Base-by-base conservation (phyloP, 2,888 invertebrate species). In the Drosophila nr. perissopoda region DNA sequence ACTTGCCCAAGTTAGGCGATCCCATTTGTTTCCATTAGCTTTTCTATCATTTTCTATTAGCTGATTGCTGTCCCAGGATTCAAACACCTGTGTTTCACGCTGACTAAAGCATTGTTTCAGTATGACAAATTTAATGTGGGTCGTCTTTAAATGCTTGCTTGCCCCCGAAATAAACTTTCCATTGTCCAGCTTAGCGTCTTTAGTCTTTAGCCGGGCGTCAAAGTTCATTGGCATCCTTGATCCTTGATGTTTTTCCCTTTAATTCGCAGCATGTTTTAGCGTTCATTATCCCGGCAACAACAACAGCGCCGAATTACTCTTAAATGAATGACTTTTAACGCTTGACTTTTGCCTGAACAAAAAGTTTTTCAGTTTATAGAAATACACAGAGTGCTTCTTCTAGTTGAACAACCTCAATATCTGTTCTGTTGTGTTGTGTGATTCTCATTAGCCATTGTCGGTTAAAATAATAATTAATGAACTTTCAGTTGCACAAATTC, bases 231-330 rank as follows among this genome's bases (percentile, higher is more conserved):
- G 56, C 67, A 49, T 66, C 2, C 11, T n/a, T 46, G 46, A 25
- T 46, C 21, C 46, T n/a, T 48, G 29, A 16, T 57, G 51, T 70
- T 63, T 49, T 75, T n/a, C n/a, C 56, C 51, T 48, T 63, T 69
- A 27, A 74, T 62, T 65, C 57, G 11, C 51, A 69, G 70, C 75
- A 72, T 76, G 61, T 66, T 78, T 62, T 63, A 70, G 72, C 72
- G 75, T 77, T 81, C 80, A 77, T 81, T 82, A 77, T 82, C 71
- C 81, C 59, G 58, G 58, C 79, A 36, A 36, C 16, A 36, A 18
- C 18, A 42, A 36, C 29, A 21, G 36, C 38, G 33, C 21, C 8
- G 18, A 42, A 46, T 46, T 38, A 27, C 27, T 49, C 60, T 31
- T 31, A 52, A 66, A 66, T 38, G 62, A 51, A 40, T 36, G 46